Evolutionary conservation across 2,113 vertebrate species (phyloP), one percentile per base, ranked within the genome.

Genomic region (Platanista minor): DNA sequence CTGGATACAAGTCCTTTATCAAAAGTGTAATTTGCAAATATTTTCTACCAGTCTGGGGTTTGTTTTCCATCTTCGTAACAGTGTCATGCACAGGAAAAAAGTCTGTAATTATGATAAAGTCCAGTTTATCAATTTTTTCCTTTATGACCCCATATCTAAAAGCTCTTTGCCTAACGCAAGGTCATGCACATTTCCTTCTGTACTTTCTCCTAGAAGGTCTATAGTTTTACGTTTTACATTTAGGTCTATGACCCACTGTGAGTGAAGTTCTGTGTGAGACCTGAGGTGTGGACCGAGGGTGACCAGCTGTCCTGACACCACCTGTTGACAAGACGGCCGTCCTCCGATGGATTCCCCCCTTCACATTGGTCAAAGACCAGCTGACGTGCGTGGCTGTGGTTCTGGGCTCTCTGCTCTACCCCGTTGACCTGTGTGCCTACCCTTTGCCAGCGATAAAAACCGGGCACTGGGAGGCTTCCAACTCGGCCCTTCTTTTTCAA

Each of bases 381-480:
- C 43, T 6, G 36, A 6, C 12, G 4, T 3, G 5, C 1, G 4
- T 5, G 27, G 10, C 25, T 52, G 14, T 33, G 1, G 3, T 64
- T 39, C 36, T 23, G 49, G 36, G 13, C 52, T 67, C 62, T 64
- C 33, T 13, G 6, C 27, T 33, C 29, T 18, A 6, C n/a, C 9
- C 12, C 41, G 17, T 2, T 27, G 33, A 46, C 4, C 31, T 14
- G 6, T 3, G 25, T 84, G 25, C 78, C 74, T 61, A 1, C 7
- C n/a, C 29, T 61, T 4, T 33, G 18, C 25, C 18, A 17, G 39
- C 14, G 6, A 36, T 3, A 67, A 33, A 43, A n/a, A 17, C 4
- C 6, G 0, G 25, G 67, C 5, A 59, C 12, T 6, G 5, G 27
- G 6, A 67, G 39, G 18, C 46, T 41, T 27, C 3, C 13, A 3